Percentiles rank a stretch among this genome's conserved stretches.
Evolutionary conservation across 64 coral and sea anemone genomes (phyloP).

Genomic region (Acropora tenuis): DNA sequence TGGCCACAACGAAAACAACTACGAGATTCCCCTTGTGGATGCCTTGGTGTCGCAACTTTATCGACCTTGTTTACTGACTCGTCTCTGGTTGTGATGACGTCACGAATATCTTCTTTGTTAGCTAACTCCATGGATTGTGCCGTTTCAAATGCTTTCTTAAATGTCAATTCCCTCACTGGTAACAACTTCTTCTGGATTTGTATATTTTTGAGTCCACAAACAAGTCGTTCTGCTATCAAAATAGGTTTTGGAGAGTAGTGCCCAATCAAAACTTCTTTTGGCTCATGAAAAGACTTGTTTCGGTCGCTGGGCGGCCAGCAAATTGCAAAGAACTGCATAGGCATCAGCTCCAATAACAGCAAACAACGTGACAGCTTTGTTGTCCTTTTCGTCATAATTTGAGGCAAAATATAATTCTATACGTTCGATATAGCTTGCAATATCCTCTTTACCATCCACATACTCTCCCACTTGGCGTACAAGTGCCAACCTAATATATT

Average conservation of each 20-base stretch:
- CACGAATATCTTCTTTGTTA: not conserved
- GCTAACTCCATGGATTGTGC: conserved; percentile 30
- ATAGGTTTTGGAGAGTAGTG: conserved; percentile 57
- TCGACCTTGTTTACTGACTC: not conserved
- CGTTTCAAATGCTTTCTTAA: conserved; percentile 32
- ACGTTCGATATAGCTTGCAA: no score
- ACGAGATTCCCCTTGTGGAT: not conserved
- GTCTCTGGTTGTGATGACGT: not conserved
- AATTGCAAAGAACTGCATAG: conserved; percentile 46
- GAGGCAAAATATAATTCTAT: no score
- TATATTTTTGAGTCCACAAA: not conserved
- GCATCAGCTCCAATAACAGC: not conserved
- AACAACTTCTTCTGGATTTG: conserved; percentile 22
- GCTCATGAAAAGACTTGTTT: conserved; percentile 28
- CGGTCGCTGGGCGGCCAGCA: conserved; percentile 52
- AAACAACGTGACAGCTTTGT: not conserved
- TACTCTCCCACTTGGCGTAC: no score
- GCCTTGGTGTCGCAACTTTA: not conserved
- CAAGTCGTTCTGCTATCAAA: not conserved
- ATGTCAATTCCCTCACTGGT: not conserved
- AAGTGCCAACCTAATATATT: no score
- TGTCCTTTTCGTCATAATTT: no score
- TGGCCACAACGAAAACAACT: conserved; percentile 7
- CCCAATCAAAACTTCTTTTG: conserved; percentile 13
- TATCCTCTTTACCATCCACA: no score